Evolutionary conservation across 2,888 invertebrate species (phyloP).

Genomic region (Hedychridium roseum): DNA sequence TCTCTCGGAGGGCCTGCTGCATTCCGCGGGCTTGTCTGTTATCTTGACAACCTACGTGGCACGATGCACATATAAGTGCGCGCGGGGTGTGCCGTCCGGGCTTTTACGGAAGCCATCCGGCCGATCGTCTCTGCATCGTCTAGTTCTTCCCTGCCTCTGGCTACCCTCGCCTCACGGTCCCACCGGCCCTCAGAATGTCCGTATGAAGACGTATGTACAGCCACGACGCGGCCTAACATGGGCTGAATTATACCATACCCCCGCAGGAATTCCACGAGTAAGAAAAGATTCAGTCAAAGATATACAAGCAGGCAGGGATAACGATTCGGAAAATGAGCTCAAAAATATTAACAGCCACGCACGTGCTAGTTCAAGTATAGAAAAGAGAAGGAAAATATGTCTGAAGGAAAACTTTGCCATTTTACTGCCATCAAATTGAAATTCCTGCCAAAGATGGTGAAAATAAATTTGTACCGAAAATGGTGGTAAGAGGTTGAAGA

Average conservation of each 20-base stretch:
- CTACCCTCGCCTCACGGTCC: too few relatives aligned
- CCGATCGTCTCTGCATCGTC: too few relatives aligned
- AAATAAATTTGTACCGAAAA: neutral
- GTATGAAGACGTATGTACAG: slow-evolving; percentile 23
- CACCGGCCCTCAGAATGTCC: slow-evolving; percentile 13
- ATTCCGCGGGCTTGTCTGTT: slow-evolving; percentile 34
- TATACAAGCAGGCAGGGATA: neutral
- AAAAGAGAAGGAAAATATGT: neutral
- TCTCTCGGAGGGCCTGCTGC: too few relatives aligned
- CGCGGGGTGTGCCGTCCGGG: too few relatives aligned
- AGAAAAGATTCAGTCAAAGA: neutral
- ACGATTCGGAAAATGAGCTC: neutral
- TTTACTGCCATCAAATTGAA: too few relatives aligned
- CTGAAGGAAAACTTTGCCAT: neutral
- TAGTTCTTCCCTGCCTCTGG: too few relatives aligned
- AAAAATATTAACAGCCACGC: neutral
- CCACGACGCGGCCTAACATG: too few relatives aligned
- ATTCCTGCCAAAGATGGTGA: neutral
- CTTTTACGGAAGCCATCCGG: slow-evolving; percentile 28
- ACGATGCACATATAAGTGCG: neutral
- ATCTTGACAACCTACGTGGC: slow-evolving; percentile 21
- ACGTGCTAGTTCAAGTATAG: neutral
- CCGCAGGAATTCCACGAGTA: too few relatives aligned
- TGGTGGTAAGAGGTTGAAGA: neutral
- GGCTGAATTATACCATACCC: too few relatives aligned